Conservation (phyloP, 2,888 invertebrate genomes). For the Epistrophe grossulariae region DNA sequence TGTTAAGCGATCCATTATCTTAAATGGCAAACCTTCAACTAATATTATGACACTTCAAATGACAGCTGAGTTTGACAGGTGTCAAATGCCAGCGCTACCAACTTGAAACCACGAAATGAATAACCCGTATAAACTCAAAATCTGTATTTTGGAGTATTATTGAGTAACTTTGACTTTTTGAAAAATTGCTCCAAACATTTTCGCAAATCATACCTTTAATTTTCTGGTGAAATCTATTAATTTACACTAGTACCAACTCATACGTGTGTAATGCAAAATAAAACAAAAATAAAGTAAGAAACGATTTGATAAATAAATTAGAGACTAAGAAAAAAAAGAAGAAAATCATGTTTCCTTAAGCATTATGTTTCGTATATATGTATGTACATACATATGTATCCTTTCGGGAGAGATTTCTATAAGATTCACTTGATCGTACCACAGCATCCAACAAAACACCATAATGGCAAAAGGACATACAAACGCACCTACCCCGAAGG, state of each 20-base stretch:
- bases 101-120: too few relatives aligned
- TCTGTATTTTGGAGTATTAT: too few relatives aligned
- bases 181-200: too few relatives aligned
- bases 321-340: constrained; percentile 29
- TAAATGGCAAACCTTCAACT: too few relatives aligned
- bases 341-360: constrained; percentile 75
- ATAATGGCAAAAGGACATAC: constrained; percentile 38
- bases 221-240: constrained; percentile 22
- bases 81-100: too few relatives aligned
- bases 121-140: too few relatives aligned
- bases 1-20: too few relatives aligned
- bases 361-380: constrained; percentile 61
- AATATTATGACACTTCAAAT: too few relatives aligned
- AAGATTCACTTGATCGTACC: constrained; percentile 66
- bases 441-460: constrained; percentile 33
- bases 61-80: too few relatives aligned
- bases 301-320: constrained; percentile 71
- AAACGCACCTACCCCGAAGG: constrained; percentile 54
- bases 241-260: background rate
- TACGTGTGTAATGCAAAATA: constrained; percentile 14
- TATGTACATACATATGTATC: too few relatives aligned
- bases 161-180: too few relatives aligned
- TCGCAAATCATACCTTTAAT: background rate
- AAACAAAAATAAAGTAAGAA: constrained; percentile 21
- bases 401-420: constrained; percentile 74